Evolutionary conservation across 2,113 vertebrate species (phyloP).

Genomic region (Cranoglanis bouderius): DNA sequence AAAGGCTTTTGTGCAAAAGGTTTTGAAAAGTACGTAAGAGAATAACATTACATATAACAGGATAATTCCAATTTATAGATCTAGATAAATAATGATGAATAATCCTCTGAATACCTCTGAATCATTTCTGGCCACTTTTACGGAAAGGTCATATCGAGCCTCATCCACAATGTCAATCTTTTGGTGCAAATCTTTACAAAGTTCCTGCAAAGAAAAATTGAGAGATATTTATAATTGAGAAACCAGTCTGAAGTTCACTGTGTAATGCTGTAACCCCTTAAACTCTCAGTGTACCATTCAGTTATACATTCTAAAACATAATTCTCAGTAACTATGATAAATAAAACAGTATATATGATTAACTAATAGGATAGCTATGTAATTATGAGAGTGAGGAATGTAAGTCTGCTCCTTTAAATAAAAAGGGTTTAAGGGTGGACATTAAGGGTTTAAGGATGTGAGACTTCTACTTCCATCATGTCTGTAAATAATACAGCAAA

Average conservation of each 20-base stretch:
- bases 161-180: slow-evolving; percentile 72
- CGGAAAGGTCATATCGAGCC: slow-evolving; percentile 66
- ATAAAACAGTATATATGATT: neutral
- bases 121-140: slow-evolving; percentile 70
- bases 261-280: neutral
- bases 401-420: neutral
- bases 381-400: neutral
- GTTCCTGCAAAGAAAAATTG: slow-evolving; percentile 52
- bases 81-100: neutral
- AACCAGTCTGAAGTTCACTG: neutral
- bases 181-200: slow-evolving; percentile 69
- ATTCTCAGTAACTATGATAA: neutral
- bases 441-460: neutral
- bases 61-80: neutral
- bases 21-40: neutral
- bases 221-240: neutral
- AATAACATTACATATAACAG: slow-evolving; percentile 34
- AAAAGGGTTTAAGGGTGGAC: neutral
- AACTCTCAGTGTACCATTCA: neutral
- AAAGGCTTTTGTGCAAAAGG: neutral
- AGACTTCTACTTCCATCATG: neutral
- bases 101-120: slow-evolving; percentile 61
- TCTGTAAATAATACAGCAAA: neutral
- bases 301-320: neutral
- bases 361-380: neutral